Conservation (phyloP, 2,797 vertebrate genomes). For the Gymnothorax javanicus region DNA sequence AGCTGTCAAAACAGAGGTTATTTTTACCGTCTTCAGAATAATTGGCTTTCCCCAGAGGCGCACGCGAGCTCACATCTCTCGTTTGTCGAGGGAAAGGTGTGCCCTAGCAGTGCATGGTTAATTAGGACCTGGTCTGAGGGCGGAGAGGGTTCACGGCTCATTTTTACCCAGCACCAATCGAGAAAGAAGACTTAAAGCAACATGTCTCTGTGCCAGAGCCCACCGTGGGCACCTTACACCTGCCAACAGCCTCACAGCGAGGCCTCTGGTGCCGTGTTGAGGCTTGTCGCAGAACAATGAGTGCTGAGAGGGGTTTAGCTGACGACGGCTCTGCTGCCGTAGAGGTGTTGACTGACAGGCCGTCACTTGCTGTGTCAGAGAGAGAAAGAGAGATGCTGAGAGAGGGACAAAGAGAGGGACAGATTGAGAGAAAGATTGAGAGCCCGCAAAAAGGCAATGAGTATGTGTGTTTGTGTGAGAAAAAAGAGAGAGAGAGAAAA, state of each 20-base stretch:
- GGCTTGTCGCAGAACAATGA: neutral
- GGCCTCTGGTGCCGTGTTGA: neutral
- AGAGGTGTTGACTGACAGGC: neutral
- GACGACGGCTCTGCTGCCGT: neutral
- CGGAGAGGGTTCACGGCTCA: neutral
- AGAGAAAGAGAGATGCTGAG: neutral
- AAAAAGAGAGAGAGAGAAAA: neutral
- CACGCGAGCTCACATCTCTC: neutral
- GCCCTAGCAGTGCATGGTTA: neutral
- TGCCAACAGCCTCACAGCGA: neutral
- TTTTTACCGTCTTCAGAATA: slow-evolving; percentile 16
- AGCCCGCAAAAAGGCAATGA: no score
- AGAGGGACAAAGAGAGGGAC: neutral
- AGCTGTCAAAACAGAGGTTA: neutral
- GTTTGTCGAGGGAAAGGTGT: neutral
- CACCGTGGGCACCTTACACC: neutral
- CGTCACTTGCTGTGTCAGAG: neutral
- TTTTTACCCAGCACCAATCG: neutral
- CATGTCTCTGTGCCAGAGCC: neutral
- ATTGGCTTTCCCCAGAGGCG: neutral
- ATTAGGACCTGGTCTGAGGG: neutral
- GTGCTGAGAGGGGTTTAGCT: neutral
- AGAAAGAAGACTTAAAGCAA: neutral
- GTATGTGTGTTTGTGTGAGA: no score
- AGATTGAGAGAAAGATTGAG: neutral